Evolutionary conservation across 2,113 vertebrate genomes (phyloP), one percentile per base, ranked within the genome.

Genomic region (Rhynchopsitta pachyrhyncha): DNA sequence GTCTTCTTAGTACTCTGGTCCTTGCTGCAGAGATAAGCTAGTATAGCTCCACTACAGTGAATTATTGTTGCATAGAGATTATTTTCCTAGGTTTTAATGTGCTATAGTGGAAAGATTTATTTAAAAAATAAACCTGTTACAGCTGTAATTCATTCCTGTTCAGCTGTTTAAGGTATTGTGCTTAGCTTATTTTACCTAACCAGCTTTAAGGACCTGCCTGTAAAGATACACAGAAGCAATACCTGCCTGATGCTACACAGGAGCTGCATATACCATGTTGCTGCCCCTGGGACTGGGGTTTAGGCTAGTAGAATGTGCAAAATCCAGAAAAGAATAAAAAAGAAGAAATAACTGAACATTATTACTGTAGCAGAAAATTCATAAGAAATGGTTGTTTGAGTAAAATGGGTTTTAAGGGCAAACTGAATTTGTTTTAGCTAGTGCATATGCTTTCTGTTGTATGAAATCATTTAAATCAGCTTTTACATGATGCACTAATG

Each of bases 391-490:
- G 20, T 55, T 77, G 64, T 86, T 67, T 90, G 67, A 82, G 41
- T 80, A 25, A 49, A 75, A 88, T 53, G 70, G n/a, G 39, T 53
- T 97, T 89, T 88, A 76, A 87, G 84, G 85, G 63, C 74, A 89
- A 94, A 92, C 7, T 3, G 55, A 85, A 92, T 83, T 95, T 90
- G 59, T 76, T 94, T 82, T 80, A 95, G 88, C 93, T 82, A 41
- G 75, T 90, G 74, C 92, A 87, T 91, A 71, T 95, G 88, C 79
- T 93, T 95, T 91, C 50, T 92, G 60, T 90, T 94, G 68, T 95
- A 84, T 95, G 94, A 94, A 97, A 95, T 93, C 31, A 92, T 94
- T 96, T 96, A 91, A 87, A 92, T 93, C 86, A 75, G 67, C 57
- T 93, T 96, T 97, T 92, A 76, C 82, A 93, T 84, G 70, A 84